phyloP scores from a whole-genome alignment of 2,888 invertebrate genomes.

The Thecocarcelia acutangulata region DNA sequence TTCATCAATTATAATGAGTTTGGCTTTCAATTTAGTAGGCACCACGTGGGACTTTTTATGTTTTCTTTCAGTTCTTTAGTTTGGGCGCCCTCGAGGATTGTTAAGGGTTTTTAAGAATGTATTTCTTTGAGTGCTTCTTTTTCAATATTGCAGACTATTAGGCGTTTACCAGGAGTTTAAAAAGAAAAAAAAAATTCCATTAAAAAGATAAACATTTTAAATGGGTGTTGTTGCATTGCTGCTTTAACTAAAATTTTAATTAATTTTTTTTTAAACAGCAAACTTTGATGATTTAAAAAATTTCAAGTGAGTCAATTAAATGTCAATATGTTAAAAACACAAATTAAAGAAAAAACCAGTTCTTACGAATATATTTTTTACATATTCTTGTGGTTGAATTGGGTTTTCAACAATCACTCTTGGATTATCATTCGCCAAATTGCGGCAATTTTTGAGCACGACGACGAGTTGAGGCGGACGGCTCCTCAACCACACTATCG shows the following conservation, averaged over 20 bases:
- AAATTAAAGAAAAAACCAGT: too few relatives aligned
- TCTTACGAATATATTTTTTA: too few relatives aligned
- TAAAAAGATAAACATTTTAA: slow-evolving; percentile 14
- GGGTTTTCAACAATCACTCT: too few relatives aligned
- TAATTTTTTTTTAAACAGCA: not conserved
- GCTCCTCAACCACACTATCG: too few relatives aligned
- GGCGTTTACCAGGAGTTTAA: slow-evolving; percentile 44
- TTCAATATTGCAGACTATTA: slow-evolving; percentile 53
- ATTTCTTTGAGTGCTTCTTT: slow-evolving; percentile 14
- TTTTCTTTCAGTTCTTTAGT: slow-evolving; percentile 18
- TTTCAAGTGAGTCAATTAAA: too few relatives aligned
- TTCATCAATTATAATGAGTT: slow-evolving; percentile 9
- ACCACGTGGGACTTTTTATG: slow-evolving; percentile 60
- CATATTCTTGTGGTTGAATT: too few relatives aligned
- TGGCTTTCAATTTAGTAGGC: slow-evolving; percentile 39
- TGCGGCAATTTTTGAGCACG: too few relatives aligned
- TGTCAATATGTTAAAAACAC: too few relatives aligned
- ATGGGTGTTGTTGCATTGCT: slow-evolving; percentile 12
- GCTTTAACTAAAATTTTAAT: not conserved
- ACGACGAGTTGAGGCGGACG: too few relatives aligned
- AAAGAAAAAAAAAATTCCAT: slow-evolving; percentile 6
- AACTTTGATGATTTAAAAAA: not conserved
- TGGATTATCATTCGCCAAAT: too few relatives aligned
- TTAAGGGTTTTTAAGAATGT: slow-evolving; percentile 27
- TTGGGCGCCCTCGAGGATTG: slow-evolving; percentile 54